These are phyloP conservation scores for Prenolepis imparis DNA, from an alignment of 2,888 invertebrate species.

Conservation along the genomic window DNA sequence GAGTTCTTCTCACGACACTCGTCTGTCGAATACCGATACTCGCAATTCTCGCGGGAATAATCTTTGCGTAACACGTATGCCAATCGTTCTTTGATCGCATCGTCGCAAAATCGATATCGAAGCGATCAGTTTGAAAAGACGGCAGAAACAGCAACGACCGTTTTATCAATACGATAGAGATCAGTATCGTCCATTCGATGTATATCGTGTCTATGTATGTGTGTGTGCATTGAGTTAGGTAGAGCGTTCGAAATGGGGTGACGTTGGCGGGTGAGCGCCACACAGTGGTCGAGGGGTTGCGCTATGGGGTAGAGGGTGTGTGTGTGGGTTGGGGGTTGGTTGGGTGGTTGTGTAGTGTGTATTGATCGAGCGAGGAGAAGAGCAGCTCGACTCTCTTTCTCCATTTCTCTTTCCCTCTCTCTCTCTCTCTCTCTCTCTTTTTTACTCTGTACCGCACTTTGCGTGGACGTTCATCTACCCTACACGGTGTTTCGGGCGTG, in stretches of 20 bases:
- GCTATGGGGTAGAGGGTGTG: slow-evolving; percentile 67
- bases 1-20: not conserved
- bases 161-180: slow-evolving; percentile 22
- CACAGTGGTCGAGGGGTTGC: slow-evolving; percentile 70
- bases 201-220: not conserved
- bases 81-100: slow-evolving; percentile 9
- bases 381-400: slow-evolving; percentile 67
- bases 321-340: slow-evolving; percentile 72
- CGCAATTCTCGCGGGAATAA: not conserved
- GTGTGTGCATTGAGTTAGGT: slow-evolving; percentile 11
- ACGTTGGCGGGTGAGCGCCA: slow-evolving; percentile 59
- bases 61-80: not conserved
- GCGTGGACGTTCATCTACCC: slow-evolving; percentile 74
- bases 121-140: slow-evolving; percentile 22
- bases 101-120: slow-evolving; percentile 14
- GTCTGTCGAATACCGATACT: not conserved
- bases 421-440: slow-evolving; percentile 21
- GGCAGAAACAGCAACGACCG: not conserved
- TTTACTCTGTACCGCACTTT: slow-evolving; percentile 70
- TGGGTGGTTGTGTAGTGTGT: slow-evolving; percentile 83
- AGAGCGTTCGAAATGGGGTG: slow-evolving; percentile 53
- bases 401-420: slow-evolving; percentile 44
- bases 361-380: slow-evolving; percentile 83
- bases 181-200: slow-evolving; percentile 17
- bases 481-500: slow-evolving; percentile 71